Conservation (phyloP, 2,113 vertebrate species). For the Cyphomyrus plagiostoma region DNA sequence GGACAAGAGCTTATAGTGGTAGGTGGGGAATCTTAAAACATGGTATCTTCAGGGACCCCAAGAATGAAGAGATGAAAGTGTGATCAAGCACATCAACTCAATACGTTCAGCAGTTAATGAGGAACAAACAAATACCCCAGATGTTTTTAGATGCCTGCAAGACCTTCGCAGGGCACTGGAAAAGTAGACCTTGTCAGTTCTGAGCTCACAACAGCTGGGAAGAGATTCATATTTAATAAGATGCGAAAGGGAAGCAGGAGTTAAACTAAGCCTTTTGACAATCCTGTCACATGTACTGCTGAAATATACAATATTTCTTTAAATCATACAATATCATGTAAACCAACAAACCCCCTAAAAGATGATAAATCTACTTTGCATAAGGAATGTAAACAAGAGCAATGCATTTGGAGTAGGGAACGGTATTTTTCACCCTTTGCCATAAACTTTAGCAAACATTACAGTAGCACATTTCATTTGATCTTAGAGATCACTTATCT, state of each 20-base stretch:
- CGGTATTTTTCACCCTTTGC: not conserved
- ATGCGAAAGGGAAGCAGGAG: not conserved
- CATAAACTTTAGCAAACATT: not conserved
- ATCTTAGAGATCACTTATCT: not conserved
- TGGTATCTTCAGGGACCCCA: not conserved
- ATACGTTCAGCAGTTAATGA: not conserved
- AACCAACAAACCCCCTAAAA: not conserved
- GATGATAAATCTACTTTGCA: constrained; percentile 1
- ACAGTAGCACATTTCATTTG: not conserved
- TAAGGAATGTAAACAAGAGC: not conserved
- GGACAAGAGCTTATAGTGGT: not conserved
- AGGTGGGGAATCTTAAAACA: not conserved
- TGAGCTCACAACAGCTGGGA: not conserved
- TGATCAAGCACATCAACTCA: not conserved
- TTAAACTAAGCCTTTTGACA: not conserved
- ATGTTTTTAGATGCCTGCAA: not conserved
- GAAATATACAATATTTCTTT: not conserved
- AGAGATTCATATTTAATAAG: constrained; percentile 4
- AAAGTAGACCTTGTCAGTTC: not conserved
- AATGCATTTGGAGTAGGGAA: not conserved
- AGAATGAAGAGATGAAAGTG: not conserved
- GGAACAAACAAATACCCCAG: not conserved
- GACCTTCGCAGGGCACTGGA: not conserved
- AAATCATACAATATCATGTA: not conserved
- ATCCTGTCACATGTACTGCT: not conserved